A percentile compares a stretch with the other conserved stretches of the same genome.
Evolutionary conservation across 2,113 vertebrate species (phyloP).

Genomic region (Perca schrenkii): DNA sequence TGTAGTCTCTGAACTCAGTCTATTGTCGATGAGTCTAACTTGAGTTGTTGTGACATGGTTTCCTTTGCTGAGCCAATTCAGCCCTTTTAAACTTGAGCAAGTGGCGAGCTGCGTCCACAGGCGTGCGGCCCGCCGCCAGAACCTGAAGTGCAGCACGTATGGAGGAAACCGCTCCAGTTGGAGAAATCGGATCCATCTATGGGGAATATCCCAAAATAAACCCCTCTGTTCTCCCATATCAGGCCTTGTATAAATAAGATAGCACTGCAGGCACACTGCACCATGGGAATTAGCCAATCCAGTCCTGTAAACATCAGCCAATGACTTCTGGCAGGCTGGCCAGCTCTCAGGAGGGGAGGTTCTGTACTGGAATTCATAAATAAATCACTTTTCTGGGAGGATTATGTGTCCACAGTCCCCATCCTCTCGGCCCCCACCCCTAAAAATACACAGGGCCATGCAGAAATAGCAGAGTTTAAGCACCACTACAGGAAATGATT

Average conservation of each 20-base stretch:
- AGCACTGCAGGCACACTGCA: slow-evolving; percentile 85
- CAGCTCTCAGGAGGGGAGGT: slow-evolving; percentile 78
- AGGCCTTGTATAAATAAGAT: slow-evolving; percentile 89
- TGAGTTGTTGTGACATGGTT: slow-evolving; percentile 50
- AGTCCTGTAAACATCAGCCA: slow-evolving; percentile 88
- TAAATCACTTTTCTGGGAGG: slow-evolving; percentile 88
- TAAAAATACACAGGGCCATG: slow-evolving; percentile 84
- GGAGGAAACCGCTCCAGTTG: slow-evolving; percentile 81
- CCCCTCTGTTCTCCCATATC: slow-evolving; percentile 88
- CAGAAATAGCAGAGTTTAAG: slow-evolving; percentile 84
- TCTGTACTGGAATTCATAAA: slow-evolving; percentile 86
- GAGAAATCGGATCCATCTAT: slow-evolving; percentile 85
- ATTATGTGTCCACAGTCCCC: slow-evolving; percentile 83
- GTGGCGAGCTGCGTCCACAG: slow-evolving; percentile 51
- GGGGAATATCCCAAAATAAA: slow-evolving; percentile 89
- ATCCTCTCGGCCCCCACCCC: slow-evolving; percentile 58
- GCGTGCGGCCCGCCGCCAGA: slow-evolving; percentile 43
- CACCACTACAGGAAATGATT: slow-evolving; percentile 85
- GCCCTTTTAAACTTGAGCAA: slow-evolving; percentile 53
- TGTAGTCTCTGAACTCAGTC: slow-evolving; percentile 60
- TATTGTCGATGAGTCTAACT: slow-evolving; percentile 53
- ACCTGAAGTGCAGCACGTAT: slow-evolving; percentile 84
- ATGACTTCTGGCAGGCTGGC: slow-evolving; percentile 86
- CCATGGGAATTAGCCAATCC: slow-evolving; percentile 88
- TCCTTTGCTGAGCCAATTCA: slow-evolving; percentile 40